Base-by-base conservation (phyloP, 2,797 vertebrate genomes). In the Silurus lanzhouensis region DNA sequence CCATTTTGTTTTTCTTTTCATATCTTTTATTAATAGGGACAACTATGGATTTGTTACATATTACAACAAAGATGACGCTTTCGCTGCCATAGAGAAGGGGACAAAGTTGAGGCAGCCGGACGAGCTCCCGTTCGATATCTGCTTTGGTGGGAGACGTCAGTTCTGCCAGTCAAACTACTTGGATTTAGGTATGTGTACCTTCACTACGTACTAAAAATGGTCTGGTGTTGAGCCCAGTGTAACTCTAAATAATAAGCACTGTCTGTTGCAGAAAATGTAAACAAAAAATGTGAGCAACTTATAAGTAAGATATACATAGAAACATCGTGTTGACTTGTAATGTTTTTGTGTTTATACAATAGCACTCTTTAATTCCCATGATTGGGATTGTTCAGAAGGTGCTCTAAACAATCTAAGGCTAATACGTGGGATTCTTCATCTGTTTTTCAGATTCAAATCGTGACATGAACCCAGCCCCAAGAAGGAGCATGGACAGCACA, bases 31-130 rank as follows among this genome's bases (percentile, higher is more conserved):
- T 85, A 76, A 31, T 78, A 98, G 97, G 12, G 96, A 97, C 90
- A 97, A 98, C 91, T 99, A 98, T 0, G 97, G 95, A 83, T 99
- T 99, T 83, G 97, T 99, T 87, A 99, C 98, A 0, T 99, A 98
- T 80, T 97, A 96, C 90, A 96, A 96, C 87, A 96, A 95, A 5
- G 93, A 97, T 46, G 96, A 98, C 20, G 98, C 98, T 27, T 97
- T 98, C 19, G 94, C 96, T 0, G 98, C 98, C 85, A 98, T 99
- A 0, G 97, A 99, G 89, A 99, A 97, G 0, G 98, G 97, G 20
- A 92, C 95, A 80, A 96, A 97, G 86, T 90, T 99, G 83, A 94
- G 96, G 67, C 93, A 90, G 77, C 96, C 97, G 0, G 94, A 98
- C 0, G 98, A 99, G 91, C 95, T 97, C 82, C 97, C 97, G 0